These are phyloP conservation scores for Drosophila takahashii DNA, from an alignment of 1,140 invertebrate species.

Conservation along the genomic window DNA sequence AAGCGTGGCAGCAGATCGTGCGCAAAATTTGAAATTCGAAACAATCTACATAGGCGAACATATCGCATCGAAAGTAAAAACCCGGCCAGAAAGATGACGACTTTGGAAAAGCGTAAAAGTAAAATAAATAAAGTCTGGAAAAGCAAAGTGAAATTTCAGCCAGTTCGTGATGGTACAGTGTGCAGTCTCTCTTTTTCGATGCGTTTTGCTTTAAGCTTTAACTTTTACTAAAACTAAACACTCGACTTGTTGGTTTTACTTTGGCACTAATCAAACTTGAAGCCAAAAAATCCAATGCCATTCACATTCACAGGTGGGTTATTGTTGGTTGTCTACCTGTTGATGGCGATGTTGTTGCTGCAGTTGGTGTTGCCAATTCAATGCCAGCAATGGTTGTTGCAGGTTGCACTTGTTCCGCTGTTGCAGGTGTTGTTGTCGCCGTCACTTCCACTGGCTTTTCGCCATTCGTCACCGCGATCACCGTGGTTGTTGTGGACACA, in stretches of 20 bases:
- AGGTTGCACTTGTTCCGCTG: conserved; percentile 64
- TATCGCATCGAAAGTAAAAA: conserved; percentile 67
- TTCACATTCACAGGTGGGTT: conserved; percentile 1
- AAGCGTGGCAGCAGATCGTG: conserved; percentile 81
- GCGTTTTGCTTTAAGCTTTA: conserved; percentile 64
- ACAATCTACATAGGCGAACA: conserved; percentile 46
- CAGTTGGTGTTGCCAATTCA: conserved; percentile 43
- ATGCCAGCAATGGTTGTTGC: conserved; percentile 35
- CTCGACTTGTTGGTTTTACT: conserved; percentile 36
- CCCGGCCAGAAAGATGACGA: conserved; percentile 53
- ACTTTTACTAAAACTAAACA: conserved; percentile 74
- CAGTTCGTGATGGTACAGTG: conserved; percentile 7
- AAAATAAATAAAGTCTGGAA: conserved; percentile 71
- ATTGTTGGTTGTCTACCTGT: conserved; percentile 29
- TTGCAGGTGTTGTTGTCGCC: conserved; percentile 15
- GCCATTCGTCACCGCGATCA: conserved; percentile 51
- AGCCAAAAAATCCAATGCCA: conserved; percentile 44
- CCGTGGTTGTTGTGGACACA: conserved; percentile 27
- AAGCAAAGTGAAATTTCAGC: conserved; percentile 77
- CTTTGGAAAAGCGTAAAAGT: conserved; percentile 80
- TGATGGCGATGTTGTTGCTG: conserved; percentile 25
- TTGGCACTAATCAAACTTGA: conserved; percentile 47
- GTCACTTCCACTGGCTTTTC: conserved; percentile 32
- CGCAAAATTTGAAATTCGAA: conserved; percentile 77
- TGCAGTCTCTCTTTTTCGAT: conserved; percentile 40